Evolutionary conservation across 1,140 invertebrate species (phyloP), one percentile per base, ranked within the genome.

Genomic region (Drosophila guanche): DNA sequence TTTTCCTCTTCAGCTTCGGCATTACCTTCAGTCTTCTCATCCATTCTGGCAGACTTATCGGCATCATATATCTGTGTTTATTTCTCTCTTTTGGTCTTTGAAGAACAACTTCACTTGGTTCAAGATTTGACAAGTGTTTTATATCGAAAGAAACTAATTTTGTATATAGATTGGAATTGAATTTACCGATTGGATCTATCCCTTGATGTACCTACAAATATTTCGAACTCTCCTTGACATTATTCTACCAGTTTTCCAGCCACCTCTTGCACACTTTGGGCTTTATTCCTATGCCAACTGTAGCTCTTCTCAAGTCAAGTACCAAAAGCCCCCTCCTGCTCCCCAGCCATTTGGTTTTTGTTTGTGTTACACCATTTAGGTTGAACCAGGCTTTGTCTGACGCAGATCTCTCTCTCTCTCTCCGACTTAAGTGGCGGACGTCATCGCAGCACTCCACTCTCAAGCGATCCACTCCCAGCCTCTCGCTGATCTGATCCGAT

Each of bases 321-420:
- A 55, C 33, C 65, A 29, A 48, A 37, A 37, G 1, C 8, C 8
- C 20, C 29, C 12, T 8, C 16, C 47, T 22, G 4, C 27, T 22
- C 25, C 50, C n/a, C 16, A 41, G 1, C n/a, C 51, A 20, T n/a
- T 57, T 27, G 57, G 8, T 52, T 8, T 65, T 73, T 73, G 59
- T 73, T 73, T 73, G 51, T 63, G 84, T 86, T 62, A 73, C 67
- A 84, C 51, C 70, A 83, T 72, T 84, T 83, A 73, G 65, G 76
- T 77, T 80, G 58, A 85, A 72, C 67, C 77, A 43, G 76, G 57
- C 81, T 85, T 65, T 83, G 60, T 77, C 57, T 66, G 72, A 47
- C 53, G 66, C 61, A 68, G 65, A 68, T 68, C 65, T 73, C 46
- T 51, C 72, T 48, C 53, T 69, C 59, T 59, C 56, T 54, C 58